Percentiles rank a stretch among this genome's conserved stretches.
phyloP scores from a whole-genome alignment of 2,797 vertebrate genomes.

The Typhlichthys eigenmanni region DNA sequence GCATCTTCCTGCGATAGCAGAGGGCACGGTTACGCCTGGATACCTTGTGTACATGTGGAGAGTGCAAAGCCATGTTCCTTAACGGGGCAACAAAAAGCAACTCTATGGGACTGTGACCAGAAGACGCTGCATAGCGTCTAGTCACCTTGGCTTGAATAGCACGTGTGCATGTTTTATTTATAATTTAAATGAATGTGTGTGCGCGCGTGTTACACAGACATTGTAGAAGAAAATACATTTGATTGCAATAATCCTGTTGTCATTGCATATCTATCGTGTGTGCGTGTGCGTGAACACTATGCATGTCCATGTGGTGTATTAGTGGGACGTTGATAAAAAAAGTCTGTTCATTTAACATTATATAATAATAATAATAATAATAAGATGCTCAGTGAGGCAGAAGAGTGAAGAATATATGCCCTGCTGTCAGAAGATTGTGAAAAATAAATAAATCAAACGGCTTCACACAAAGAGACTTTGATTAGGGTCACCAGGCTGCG shows the following conservation, averaged over 20 bases:
- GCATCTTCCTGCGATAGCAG: constrained; percentile 35
- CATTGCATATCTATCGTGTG: not conserved
- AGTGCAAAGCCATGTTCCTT: constrained; percentile 25
- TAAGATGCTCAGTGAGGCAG: constrained; percentile 42
- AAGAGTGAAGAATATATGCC: constrained; percentile 50
- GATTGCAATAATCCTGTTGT: no score
- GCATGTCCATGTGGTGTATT: not conserved
- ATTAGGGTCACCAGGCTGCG: constrained; percentile 49
- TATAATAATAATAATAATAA: constrained; percentile 46
- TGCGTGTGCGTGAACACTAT: not conserved
- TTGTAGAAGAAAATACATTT: no score
- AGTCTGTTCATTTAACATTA: constrained; percentile 47
- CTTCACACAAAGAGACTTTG: constrained; percentile 38
- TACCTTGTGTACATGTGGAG: constrained; percentile 23
- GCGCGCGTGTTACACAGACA: not conserved
- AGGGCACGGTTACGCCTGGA: constrained; percentile 41
- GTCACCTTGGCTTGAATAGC: no score
- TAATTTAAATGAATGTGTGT: no score
- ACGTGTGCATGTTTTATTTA: no score
- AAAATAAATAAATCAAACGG: constrained; percentile 40
- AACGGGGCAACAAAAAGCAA: constrained; percentile 50
- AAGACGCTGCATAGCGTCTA: not conserved
- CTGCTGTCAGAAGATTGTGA: constrained; percentile 40
- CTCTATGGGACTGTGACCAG: not conserved
- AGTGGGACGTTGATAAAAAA: constrained; percentile 9